These are phyloP conservation scores for Enteromius unitaeniatus DNA, from an alignment of 2,797 vertebrate genomes.

Conservation along the genomic window DNA sequence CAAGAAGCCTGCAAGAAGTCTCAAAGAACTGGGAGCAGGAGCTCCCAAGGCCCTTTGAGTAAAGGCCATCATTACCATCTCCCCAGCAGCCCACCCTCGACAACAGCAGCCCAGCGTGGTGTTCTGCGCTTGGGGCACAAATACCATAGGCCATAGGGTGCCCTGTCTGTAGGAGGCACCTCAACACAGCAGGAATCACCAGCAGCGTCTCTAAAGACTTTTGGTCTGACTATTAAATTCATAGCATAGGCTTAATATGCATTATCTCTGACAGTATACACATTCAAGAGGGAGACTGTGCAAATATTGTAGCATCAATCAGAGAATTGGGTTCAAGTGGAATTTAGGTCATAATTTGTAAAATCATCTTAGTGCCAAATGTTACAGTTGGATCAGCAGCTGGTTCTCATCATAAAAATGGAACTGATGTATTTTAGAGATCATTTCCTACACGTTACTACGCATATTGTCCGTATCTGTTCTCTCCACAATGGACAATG, in stretches of 20 bases:
- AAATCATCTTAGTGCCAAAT: constrained; percentile 54
- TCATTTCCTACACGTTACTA: constrained; percentile 50
- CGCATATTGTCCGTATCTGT: constrained; percentile 49
- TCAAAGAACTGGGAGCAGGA: constrained; percentile 45
- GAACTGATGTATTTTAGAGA: constrained; percentile 58
- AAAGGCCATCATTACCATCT: constrained; percentile 59
- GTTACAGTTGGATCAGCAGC: constrained; percentile 60
- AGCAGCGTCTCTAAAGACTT: constrained; percentile 22
- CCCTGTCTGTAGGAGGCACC: constrained; percentile 30
- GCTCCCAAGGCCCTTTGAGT: constrained; percentile 51
- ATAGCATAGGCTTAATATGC: constrained; percentile 1
- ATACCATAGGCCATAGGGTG: constrained; percentile 34
- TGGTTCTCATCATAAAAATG: constrained; percentile 59
- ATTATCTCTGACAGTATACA: constrained; percentile 37
- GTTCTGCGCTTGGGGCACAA: constrained; percentile 30
- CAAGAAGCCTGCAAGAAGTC: constrained; percentile 45
- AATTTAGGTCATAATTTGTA: constrained; percentile 49
- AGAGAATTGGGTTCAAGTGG: constrained; percentile 26
- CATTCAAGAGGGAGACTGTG: constrained; percentile 1
- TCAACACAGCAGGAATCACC: constrained; percentile 24
- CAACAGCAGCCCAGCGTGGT: constrained; percentile 56
- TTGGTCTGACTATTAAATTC: constrained; percentile 42
- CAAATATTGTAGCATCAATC: constrained; percentile 40
- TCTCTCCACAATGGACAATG: constrained; percentile 43
- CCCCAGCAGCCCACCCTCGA: constrained; percentile 49